Conservation (phyloP, 2,888 invertebrate genomes). For the Protophormia terraenovae region DNA sequence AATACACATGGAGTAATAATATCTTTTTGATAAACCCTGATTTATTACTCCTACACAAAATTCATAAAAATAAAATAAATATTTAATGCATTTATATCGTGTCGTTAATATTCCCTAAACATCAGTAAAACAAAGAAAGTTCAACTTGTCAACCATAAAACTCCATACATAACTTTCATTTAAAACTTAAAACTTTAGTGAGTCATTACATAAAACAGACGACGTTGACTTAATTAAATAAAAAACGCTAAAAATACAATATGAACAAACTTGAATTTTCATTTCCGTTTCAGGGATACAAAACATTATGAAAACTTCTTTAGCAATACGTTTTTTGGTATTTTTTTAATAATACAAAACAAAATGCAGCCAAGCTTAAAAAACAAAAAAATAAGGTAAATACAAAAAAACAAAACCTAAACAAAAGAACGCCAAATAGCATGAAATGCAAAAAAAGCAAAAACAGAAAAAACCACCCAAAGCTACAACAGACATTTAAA, state of each 20-base stretch:
- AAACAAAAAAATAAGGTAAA: background rate
- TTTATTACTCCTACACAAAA: constrained; percentile 22
- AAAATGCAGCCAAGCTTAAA: constrained; percentile 53
- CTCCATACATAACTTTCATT: constrained; percentile 52
- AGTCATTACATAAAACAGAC: constrained; percentile 44
- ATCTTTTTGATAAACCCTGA: background rate
- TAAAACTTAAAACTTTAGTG: constrained; percentile 25
- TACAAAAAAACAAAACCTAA: constrained; percentile 3
- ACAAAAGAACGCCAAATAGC: constrained; percentile 40
- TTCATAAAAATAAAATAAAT: background rate
- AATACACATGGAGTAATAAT: too few species aligned
- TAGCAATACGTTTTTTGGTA: background rate
- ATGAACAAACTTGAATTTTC: constrained; percentile 44
- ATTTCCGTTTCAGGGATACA: constrained; percentile 57
- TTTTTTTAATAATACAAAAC: too few species aligned
- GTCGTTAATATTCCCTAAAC: constrained; percentile 24
- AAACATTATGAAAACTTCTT: constrained; percentile 31
- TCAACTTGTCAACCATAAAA: constrained; percentile 5
- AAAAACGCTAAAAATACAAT: background rate
- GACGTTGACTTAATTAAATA: constrained; percentile 52
- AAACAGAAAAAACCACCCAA: background rate
- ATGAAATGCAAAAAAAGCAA: background rate
- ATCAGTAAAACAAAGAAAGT: constrained; percentile 35
- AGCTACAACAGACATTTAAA: constrained; percentile 9
- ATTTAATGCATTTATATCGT: constrained; percentile 1